phyloP scores from a whole-genome alignment of 92 coral and sea anemone genomes.

The Epizoanthus rinbou region DNA sequence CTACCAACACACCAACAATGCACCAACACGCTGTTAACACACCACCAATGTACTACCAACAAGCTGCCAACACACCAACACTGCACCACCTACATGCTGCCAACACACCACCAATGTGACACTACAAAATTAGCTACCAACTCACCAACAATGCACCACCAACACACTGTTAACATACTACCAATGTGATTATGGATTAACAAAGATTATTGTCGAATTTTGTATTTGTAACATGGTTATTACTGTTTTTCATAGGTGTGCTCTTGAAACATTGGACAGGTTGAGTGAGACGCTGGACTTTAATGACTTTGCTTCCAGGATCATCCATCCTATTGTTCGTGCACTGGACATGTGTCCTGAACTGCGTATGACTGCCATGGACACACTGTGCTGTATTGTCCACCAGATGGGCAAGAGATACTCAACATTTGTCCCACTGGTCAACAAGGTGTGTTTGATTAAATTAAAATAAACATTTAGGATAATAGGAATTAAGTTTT shows the following conservation, averaged over 20 bases:
- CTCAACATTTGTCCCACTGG: slow-evolving; percentile 93
- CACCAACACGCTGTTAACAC: too few species aligned
- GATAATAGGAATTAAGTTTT: neutral
- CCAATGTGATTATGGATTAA: neutral
- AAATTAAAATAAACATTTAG: neutral
- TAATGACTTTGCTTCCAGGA: slow-evolving; percentile 94
- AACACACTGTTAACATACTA: neutral
- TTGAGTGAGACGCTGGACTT: slow-evolving; percentile 96
- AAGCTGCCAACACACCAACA: too few species aligned
- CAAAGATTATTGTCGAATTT: neutral
- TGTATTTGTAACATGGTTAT: neutral
- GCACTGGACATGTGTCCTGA: slow-evolving; percentile 91
- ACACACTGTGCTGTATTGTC: slow-evolving; percentile 90
- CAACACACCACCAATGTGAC: too few species aligned
- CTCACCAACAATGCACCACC: neutral
- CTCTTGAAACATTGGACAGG: slow-evolving; percentile 92
- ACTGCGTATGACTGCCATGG: slow-evolving; percentile 89
- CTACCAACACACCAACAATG: too few species aligned
- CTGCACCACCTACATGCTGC: too few species aligned
- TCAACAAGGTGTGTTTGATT: slow-evolving; percentile 62
- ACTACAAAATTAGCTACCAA: too few species aligned
- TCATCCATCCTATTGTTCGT: slow-evolving; percentile 92
- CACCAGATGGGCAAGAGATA: slow-evolving; percentile 94
- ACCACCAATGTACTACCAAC: too few species aligned
- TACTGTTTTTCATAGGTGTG: slow-evolving; percentile 55